Evolutionary conservation across 2,113 vertebrate species (phyloP).

Genomic region (Dasyornis broadbenti): DNA sequence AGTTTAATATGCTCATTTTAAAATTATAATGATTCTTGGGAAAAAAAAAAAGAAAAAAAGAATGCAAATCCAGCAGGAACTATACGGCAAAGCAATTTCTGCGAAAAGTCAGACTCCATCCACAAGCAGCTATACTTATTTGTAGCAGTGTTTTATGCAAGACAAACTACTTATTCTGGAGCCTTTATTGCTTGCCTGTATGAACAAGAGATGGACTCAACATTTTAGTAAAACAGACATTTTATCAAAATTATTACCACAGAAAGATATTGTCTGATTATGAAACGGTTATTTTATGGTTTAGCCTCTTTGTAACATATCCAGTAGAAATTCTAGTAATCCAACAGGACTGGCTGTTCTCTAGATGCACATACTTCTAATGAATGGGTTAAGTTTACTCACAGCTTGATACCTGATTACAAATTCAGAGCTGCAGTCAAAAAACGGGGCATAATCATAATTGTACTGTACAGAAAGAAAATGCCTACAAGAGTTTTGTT

Average conservation of each 20-base stretch:
- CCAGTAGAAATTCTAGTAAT: background rate
- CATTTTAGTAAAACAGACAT: background rate
- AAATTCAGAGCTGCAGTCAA: background rate
- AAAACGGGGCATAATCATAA: background rate
- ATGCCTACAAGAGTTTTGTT: background rate
- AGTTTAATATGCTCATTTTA: background rate
- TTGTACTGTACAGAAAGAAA: background rate
- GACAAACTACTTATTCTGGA: background rate
- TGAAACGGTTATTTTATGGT: background rate
- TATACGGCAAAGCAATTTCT: background rate
- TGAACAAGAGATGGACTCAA: background rate
- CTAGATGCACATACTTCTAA: background rate
- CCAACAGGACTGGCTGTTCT: background rate
- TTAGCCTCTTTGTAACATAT: background rate
- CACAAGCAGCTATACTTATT: background rate
- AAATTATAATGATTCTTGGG: background rate
- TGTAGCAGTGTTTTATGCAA: background rate
- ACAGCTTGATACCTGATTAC: background rate
- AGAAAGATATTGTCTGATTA: background rate
- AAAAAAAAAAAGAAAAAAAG: background rate
- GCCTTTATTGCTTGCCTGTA: background rate
- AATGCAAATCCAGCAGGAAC: background rate
- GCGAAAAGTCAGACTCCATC: background rate
- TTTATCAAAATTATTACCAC: background rate
- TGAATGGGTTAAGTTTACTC: background rate